Evolutionary conservation across 1,140 invertebrate species (phyloP).

Genomic region (Carcinoscorpius rotundicauda): DNA sequence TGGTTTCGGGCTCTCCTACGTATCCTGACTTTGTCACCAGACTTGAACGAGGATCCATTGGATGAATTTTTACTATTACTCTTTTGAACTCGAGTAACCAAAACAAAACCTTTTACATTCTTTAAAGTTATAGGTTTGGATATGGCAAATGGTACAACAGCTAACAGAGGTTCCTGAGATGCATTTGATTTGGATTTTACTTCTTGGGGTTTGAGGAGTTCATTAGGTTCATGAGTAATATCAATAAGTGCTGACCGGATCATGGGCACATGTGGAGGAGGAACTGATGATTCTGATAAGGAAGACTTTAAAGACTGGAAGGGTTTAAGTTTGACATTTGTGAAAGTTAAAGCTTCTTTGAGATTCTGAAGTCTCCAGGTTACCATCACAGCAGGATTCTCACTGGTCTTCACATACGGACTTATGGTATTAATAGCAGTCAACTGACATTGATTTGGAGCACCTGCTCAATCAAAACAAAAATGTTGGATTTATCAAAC

Average conservation of each 20-base stretch:
- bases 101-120: slow-evolving; percentile 1
- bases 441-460: slow-evolving; percentile 5
- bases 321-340: slow-evolving; percentile 14
- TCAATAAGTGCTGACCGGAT: slow-evolving; percentile 18
- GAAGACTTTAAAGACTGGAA: slow-evolving; percentile 12
- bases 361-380: slow-evolving; percentile 13
- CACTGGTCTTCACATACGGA: neutral
- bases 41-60: neutral
- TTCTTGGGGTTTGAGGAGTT: slow-evolving; percentile 9
- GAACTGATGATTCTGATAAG: neutral
- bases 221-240: slow-evolving; percentile 16
- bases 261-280: slow-evolving; percentile 16
- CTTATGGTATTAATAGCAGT: slow-evolving; percentile 13
- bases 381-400: slow-evolving; percentile 6
- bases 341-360: slow-evolving; percentile 12
- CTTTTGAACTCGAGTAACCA: neutral
- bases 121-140: neutral
- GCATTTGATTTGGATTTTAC: neutral
- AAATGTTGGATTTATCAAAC: too few species aligned
- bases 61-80: neutral
- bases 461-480: too few species aligned
- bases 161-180: slow-evolving; percentile 11
- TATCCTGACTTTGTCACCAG: too few species aligned
- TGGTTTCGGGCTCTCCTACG: too few species aligned
- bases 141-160: slow-evolving; percentile 8